These are phyloP conservation scores for Tuberolachnus salignus DNA, from an alignment of 2,888 invertebrate genomes.

Conservation along the genomic window DNA sequence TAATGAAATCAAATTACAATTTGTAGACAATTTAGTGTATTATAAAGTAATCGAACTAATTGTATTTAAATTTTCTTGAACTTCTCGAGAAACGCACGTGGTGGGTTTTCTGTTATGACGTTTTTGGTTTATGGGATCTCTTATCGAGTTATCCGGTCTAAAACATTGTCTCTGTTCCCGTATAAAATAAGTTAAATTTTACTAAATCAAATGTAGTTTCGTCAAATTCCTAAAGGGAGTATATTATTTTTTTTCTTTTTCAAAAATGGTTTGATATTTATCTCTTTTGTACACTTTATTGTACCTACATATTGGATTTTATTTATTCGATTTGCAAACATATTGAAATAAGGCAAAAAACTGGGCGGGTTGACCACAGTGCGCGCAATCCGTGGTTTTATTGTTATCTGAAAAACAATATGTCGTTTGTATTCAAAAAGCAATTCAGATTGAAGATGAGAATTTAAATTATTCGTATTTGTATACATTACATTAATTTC, in stretches of 20 bases:
- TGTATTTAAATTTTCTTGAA: not conserved
- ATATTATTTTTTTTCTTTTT: not conserved
- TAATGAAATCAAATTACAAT: not conserved
- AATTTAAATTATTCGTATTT: no score
- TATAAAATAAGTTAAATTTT: not conserved
- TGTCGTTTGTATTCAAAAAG: no score
- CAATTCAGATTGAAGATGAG: no score
- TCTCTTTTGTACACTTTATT: no score
- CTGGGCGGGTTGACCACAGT: no score
- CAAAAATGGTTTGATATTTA: no score
- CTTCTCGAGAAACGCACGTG: not conserved
- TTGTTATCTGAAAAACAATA: no score
- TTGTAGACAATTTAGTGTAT: not conserved
- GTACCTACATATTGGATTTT: no score
- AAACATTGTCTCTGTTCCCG: not conserved
- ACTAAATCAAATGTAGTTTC: not conserved
- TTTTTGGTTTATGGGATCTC: not conserved
- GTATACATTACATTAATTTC: no score
- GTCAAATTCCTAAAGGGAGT: not conserved
- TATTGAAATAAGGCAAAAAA: no score
- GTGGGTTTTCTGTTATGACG: not conserved
- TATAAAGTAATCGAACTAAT: not conserved
- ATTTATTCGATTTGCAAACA: no score
- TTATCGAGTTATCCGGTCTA: conserved; percentile 5
- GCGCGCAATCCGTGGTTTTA: no score